Evolutionary conservation across 2,888 invertebrate genomes (phyloP).

Genomic region (Lycocerus yunnanus): DNA sequence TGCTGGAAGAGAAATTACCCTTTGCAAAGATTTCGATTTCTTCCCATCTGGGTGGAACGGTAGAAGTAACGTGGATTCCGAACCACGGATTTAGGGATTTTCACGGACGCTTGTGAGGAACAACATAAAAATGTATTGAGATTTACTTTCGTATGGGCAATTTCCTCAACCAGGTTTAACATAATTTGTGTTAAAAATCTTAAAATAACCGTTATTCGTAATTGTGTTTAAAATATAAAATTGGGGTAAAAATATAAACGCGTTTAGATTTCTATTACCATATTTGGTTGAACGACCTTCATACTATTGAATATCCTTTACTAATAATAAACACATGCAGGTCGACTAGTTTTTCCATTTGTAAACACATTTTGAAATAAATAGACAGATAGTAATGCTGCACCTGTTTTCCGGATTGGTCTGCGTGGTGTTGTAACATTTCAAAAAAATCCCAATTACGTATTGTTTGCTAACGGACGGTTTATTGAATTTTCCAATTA

Average conservation of each 20-base stretch:
- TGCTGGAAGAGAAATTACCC: too few relatives aligned
- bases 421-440: not conserved
- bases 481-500: not conserved
- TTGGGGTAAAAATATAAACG: not conserved
- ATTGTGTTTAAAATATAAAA: not conserved
- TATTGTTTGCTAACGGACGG: not conserved
- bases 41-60: too few relatives aligned
- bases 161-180: not conserved
- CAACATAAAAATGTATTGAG: not conserved
- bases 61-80: too few relatives aligned
- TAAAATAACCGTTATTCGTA: not conserved
- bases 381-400: not conserved
- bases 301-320: not conserved
- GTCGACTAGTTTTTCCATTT: not conserved
- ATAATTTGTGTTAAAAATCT: not conserved
- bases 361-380: not conserved
- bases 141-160: not conserved
- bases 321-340: not conserved
- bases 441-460: not conserved
- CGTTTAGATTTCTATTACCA: not conserved
- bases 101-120: not conserved
- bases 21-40: too few relatives aligned
- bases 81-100: not conserved
- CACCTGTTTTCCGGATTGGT: not conserved
- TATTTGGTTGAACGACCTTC: not conserved